Percentiles rank a stretch among this genome's conserved stretches.
phyloP scores from a whole-genome alignment of 2,113 vertebrate species.

The Notothenia rossii region DNA sequence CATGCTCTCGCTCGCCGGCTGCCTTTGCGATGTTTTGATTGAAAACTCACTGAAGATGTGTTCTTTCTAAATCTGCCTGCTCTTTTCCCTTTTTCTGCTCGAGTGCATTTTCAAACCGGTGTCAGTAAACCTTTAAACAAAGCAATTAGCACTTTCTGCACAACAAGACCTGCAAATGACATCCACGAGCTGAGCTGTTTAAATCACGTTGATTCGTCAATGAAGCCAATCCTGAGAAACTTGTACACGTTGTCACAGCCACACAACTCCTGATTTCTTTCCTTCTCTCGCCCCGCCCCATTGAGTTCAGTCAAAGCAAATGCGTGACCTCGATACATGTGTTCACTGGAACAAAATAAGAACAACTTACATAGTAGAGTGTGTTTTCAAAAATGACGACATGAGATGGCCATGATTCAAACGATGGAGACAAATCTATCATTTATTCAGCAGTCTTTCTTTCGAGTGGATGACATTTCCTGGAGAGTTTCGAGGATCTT shows the following conservation, averaged over 20 bases:
- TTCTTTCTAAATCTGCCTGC: background rate
- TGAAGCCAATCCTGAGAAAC: constrained; percentile 13
- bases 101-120: background rate
- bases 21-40: constrained; percentile 10
- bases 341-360: constrained; percentile 22
- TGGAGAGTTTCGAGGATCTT: constrained; percentile 43
- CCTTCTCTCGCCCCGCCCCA: accelerated
- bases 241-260: background rate
- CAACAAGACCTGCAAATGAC: constrained; percentile 1
- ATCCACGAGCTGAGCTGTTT: background rate
- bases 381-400: constrained; percentile 34
- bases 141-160: background rate
- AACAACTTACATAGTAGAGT: background rate
- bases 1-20: constrained; percentile 17
- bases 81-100: background rate
- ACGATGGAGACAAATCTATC: constrained; percentile 32
- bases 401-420: constrained; percentile 36
- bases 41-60: background rate
- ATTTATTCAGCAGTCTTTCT: constrained; percentile 19
- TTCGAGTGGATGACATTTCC: constrained; percentile 25
- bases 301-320: constrained; percentile 6
- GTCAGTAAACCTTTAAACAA: constrained; percentile 16
- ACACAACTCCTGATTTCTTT: background rate
- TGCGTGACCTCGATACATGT: background rate
- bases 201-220: background rate